phyloP scores from a whole-genome alignment of 2,797 vertebrate species.

The Anableps anableps region DNA sequence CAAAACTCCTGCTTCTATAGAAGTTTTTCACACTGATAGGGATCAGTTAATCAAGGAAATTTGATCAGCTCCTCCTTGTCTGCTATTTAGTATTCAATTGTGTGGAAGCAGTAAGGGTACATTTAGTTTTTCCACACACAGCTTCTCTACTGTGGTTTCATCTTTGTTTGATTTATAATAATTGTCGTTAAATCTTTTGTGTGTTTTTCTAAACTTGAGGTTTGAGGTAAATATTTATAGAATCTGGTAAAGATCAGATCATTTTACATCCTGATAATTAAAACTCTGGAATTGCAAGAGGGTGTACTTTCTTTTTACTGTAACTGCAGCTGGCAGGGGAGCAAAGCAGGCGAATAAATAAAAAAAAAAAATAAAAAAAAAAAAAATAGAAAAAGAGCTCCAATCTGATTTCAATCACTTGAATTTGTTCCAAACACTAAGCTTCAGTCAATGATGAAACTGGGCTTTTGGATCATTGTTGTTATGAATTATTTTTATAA shows the following conservation, averaged over 20 bases:
- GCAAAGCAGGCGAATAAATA: not conserved
- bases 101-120: not conserved
- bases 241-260: not conserved
- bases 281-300: not conserved
- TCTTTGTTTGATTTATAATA: not conserved
- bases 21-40: not conserved
- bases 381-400: not conserved
- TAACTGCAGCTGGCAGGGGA: not conserved
- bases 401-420: not conserved
- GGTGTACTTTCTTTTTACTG: not conserved
- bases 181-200: not conserved
- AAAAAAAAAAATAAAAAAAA: not conserved
- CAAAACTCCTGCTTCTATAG: too few relatives aligned
- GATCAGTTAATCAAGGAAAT: not conserved
- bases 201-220: not conserved
- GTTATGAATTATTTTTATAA: not conserved
- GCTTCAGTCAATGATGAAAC: not conserved
- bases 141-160: not conserved
- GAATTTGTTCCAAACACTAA: not conserved
- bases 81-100: too few relatives aligned
- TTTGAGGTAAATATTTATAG: not conserved
- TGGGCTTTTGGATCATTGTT: not conserved
- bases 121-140: not conserved
- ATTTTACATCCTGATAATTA: not conserved
- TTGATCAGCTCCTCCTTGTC: not conserved